A percentile compares a stretch with the other conserved stretches of the same genome.
Conservation (phyloP, 2,113 vertebrate genomes). For the Actenoides lindsayi region DNA sequence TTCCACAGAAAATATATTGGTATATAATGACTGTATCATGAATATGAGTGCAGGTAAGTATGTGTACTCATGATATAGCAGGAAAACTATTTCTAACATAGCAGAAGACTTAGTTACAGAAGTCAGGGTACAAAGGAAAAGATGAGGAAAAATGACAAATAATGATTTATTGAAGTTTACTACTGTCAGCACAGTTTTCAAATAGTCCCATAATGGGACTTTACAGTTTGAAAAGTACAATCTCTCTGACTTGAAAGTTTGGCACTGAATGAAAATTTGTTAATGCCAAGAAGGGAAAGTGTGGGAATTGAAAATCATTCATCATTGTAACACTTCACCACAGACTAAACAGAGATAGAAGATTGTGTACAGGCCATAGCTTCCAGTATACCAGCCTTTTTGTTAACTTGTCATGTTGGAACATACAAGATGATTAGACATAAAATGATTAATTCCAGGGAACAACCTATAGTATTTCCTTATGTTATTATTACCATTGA, state of each 20-base stretch:
- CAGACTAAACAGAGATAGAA: conserved; percentile 49
- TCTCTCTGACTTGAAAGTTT: not conserved
- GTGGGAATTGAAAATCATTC: conserved; percentile 60
- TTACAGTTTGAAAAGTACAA: conserved; percentile 7
- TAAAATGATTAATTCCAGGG: not conserved
- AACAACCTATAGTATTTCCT: not conserved
- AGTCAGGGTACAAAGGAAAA: not conserved
- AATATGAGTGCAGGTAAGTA: not conserved
- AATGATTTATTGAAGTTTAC: conserved; percentile 25
- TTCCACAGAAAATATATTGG: not conserved
- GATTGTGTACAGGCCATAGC: not conserved
- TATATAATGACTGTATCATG: not conserved
- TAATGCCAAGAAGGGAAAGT: conserved; percentile 31
- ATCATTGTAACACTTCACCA: conserved; percentile 31
- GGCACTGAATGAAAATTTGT: conserved; percentile 49
- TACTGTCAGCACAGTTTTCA: conserved; percentile 40
- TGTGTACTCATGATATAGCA: not conserved
- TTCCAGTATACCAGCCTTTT: not conserved
- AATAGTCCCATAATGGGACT: conserved; percentile 7
- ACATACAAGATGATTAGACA: not conserved
- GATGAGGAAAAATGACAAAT: conserved; percentile 15
- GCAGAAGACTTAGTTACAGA: not conserved
- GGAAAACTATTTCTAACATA: not conserved
- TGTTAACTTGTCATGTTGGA: not conserved
- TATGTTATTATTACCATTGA: not conserved